Conservation (phyloP, 1,140 invertebrate species). For the Acromyrmex heyeri region DNA sequence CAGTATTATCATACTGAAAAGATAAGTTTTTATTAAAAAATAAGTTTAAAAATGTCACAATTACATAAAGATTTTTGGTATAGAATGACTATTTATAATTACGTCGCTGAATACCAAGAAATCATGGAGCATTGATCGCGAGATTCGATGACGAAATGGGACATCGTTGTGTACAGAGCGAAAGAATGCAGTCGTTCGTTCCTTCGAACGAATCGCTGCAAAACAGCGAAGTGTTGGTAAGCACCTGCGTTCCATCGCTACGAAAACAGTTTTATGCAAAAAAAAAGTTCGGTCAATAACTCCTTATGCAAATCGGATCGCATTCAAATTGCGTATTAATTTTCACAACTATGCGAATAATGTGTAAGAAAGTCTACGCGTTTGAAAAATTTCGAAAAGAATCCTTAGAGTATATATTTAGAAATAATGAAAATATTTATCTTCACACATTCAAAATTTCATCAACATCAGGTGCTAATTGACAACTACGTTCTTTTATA, state of each 20-base stretch:
- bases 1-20: neutral
- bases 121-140: constrained; percentile 56
- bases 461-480: neutral
- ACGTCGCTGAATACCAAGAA: constrained; percentile 54
- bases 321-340: neutral
- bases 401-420: neutral
- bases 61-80: neutral
- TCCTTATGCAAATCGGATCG: neutral
- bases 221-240: constrained; percentile 4
- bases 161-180: constrained; percentile 38
- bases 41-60: neutral
- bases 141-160: constrained; percentile 64
- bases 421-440: neutral
- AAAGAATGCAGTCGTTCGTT: constrained; percentile 68
- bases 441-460: neutral
- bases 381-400: constrained; percentile 15
- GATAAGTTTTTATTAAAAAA: neutral
- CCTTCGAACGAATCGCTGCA: constrained; percentile 8
- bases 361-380: neutral
- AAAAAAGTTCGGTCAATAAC: constrained; percentile 2
- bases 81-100: neutral
- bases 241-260: constrained; percentile 37
- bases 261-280: neutral
- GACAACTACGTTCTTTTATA: neutral
- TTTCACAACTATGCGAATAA: neutral